A percentile compares a stretch with the other conserved stretches of the same genome.
phyloP scores from a whole-genome alignment of 2,113 vertebrate genomes.

The Anseranas semipalmata region DNA sequence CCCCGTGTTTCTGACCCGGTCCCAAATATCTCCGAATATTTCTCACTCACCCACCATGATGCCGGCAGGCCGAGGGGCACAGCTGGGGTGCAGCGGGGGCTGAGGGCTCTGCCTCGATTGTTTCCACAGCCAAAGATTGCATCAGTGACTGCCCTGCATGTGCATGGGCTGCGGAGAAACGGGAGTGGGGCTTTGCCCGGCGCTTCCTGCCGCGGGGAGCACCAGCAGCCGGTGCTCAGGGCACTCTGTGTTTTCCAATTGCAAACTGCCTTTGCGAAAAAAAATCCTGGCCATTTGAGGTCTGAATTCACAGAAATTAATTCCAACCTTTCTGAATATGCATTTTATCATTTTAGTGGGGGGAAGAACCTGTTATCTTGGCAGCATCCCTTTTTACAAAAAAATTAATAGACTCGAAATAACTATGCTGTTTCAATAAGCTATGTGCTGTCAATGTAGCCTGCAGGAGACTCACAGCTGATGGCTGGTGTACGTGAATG shows the following conservation, averaged over 20 bases:
- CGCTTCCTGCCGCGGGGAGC: neutral
- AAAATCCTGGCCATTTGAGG: neutral
- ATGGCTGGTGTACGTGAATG: neutral
- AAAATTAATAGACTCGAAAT: neutral
- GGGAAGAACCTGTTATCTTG: neutral
- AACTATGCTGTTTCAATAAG: neutral
- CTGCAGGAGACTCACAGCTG: neutral
- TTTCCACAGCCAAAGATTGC: too few species aligned
- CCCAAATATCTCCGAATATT: too few species aligned
- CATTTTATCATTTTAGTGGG: neutral
- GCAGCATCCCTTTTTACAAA: neutral
- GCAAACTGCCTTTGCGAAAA: neutral
- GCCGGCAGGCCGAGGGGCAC: too few species aligned
- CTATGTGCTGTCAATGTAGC: neutral
- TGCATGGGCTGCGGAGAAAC: accelerated
- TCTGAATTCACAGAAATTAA: neutral
- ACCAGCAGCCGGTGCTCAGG: accelerated
- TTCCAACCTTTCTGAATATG: neutral
- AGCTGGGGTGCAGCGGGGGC: too few species aligned
- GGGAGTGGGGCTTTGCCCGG: neutral
- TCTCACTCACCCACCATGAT: too few species aligned
- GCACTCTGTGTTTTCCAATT: neutral
- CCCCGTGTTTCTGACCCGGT: neutral
- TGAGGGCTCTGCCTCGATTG: neutral
- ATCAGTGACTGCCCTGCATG: accelerated